phyloP scores from a whole-genome alignment of 53 echinoderm and acorn worm species.

The Arbacia lixula region DNA sequence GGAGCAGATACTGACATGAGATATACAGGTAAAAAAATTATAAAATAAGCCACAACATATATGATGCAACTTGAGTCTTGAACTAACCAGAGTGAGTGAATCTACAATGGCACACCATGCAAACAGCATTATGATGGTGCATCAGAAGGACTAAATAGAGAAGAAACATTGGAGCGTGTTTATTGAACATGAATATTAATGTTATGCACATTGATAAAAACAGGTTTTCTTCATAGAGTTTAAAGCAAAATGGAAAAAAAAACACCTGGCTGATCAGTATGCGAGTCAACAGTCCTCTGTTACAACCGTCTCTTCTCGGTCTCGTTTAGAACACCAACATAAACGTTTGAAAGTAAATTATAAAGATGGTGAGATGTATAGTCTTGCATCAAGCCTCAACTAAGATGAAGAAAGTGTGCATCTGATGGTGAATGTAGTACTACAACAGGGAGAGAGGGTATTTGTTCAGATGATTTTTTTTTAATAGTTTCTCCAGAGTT shows the following conservation, averaged over 20 bases:
- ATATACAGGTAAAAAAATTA: neutral
- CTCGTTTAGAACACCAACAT: no score
- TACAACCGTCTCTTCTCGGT: neutral
- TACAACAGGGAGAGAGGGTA: constrained; percentile 28
- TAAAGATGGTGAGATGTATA: constrained; percentile 27
- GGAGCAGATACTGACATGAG: no score
- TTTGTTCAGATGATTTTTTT: neutral
- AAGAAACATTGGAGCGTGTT: constrained; percentile 31
- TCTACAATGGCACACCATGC: constrained; percentile 57
- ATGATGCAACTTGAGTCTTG: constrained; percentile 38
- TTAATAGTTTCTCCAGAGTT: constrained; percentile 26
- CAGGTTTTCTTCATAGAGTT: no score
- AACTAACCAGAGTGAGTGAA: constrained; percentile 37
- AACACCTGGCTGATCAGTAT: neutral
- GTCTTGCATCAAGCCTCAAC: constrained; percentile 22
- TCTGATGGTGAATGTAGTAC: constrained; percentile 45
- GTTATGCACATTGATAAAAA: no score
- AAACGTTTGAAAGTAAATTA: constrained; percentile 37
- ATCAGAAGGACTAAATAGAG: neutral
- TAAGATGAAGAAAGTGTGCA: constrained; percentile 24
- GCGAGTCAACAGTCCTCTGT: neutral
- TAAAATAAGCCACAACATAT: constrained; percentile 43
- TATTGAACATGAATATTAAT: no score
- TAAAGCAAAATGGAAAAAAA: constrained; percentile 16
- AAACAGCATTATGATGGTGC: constrained; percentile 46